Conservation (phyloP, 2,888 invertebrate species). For the Lacanobia oleracea region DNA sequence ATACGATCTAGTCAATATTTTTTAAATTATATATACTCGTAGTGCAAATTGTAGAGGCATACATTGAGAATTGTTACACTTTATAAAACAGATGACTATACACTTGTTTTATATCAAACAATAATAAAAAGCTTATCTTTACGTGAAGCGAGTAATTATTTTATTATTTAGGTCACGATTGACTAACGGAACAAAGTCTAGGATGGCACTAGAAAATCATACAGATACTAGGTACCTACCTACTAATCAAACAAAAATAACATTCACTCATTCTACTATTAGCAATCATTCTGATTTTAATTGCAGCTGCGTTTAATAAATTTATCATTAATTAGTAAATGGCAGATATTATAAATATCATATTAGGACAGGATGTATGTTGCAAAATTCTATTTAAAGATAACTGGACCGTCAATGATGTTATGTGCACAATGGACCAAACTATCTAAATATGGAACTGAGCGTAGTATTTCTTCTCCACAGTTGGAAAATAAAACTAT, state of each 20-base stretch:
- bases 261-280: background rate
- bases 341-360: no score
- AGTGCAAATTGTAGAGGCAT: no score
- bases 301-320: background rate
- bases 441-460: background rate
- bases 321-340: background rate
- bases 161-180: background rate
- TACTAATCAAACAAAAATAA: no score
- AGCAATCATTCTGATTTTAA: constrained; percentile 2
- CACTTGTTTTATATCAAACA: no score
- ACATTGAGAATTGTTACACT: no score
- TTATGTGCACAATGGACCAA: background rate
- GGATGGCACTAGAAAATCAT: background rate
- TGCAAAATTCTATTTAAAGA: constrained; percentile 18
- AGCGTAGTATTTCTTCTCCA: background rate
- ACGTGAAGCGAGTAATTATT: background rate
- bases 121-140: background rate
- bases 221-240: no score
- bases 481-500: background rate
- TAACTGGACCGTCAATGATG: constrained; percentile 4
- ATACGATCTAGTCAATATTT: no score
- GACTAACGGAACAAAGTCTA: constrained; percentile 26
- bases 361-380: constrained; percentile 2
- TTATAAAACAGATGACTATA: no score
- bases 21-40: no score